Evolutionary conservation across 2,113 vertebrate genomes (phyloP), one percentile per base, ranked within the genome.

Genomic region (Hymenochirus boettgeri): DNA sequence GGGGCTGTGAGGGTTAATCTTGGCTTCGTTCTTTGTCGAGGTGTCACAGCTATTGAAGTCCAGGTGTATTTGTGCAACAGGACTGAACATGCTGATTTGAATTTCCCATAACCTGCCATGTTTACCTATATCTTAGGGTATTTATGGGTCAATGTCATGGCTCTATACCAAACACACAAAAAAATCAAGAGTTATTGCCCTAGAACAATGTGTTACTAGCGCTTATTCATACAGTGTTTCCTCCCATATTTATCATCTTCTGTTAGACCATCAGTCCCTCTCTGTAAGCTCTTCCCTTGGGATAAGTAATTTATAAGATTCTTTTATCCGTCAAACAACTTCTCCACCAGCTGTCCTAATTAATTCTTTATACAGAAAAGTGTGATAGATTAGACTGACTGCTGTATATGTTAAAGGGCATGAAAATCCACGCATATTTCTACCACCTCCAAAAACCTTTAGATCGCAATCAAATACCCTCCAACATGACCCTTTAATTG

Each of bases 21-120:
- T 31, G 22, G 39, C 10, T 24, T 39, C 57, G 37, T 22, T 26
- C 56, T 22, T 27, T 18, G 57, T n/a, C 12, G 6, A 60, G 65
- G 47, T 39, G 55, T 52, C 47, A 60, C 31, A 22, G 57, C 65
- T 69, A 17, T 45, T 69, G 23, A 56, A 60, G 21, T 26, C 65
- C 65, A 69, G 65, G 65, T 69, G 65, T 69, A 69, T 69, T 69
- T 69, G 65, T 60, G 35, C 60, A 53, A 59, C 65, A 69, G 47
- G 65, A 19, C 56, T 52, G 37, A 22, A 48, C 65, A 60, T 31
- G 65, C 60, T 60, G 39, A n/a, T n/a, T 57, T 59, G 65, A 42
- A 58, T 69, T 69, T 69, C 65, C 65, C 65, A 69, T 69, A 60
- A 69, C 56, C 56, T 29, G 57, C 18, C 55, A 46, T 69, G 65